A percentile compares a stretch with the other conserved stretches of the same genome.
phyloP scores from a whole-genome alignment of 1,140 invertebrate genomes.

The Liolophura sinensis region DNA sequence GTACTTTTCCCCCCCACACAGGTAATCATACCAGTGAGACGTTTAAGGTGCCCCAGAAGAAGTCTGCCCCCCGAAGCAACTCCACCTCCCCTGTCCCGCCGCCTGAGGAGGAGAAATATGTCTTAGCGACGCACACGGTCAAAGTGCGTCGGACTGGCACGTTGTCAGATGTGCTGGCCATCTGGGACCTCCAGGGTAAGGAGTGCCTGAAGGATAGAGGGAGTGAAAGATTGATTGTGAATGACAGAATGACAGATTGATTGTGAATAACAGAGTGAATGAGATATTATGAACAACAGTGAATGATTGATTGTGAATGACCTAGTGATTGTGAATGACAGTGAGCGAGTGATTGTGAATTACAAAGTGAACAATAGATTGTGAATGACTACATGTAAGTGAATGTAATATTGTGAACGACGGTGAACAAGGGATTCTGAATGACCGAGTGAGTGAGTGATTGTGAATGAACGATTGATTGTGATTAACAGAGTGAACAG shows the following conservation, averaged over 20 bases:
- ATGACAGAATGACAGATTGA: neutral
- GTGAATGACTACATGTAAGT: too few relatives aligned
- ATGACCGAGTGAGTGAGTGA: neutral
- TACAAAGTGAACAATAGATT: too few relatives aligned
- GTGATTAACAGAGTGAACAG: too few relatives aligned
- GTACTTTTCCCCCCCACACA: too few relatives aligned
- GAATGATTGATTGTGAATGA: too few relatives aligned
- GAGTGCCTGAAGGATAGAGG: too few relatives aligned
- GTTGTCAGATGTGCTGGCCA: constrained; percentile 60
- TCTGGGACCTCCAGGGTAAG: constrained; percentile 60
- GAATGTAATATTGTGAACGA: too few relatives aligned
- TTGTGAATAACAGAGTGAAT: neutral
- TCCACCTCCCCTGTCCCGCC: neutral
- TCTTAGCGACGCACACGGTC: constrained; percentile 64
- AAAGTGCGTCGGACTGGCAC: constrained; percentile 62
- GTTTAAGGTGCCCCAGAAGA: too few relatives aligned
- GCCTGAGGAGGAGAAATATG: constrained; percentile 46
- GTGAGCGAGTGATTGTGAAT: too few relatives aligned
- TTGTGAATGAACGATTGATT: neutral
- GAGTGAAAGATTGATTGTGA: neutral
- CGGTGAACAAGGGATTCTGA: neutral
- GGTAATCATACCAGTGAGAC: too few relatives aligned
- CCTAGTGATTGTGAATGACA: too few relatives aligned
- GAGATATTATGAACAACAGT: neutral
- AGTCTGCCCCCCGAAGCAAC: too few relatives aligned